Conservation (phyloP, 2,113 vertebrate genomes). For the Astatotilapia flaviijosephi region DNA sequence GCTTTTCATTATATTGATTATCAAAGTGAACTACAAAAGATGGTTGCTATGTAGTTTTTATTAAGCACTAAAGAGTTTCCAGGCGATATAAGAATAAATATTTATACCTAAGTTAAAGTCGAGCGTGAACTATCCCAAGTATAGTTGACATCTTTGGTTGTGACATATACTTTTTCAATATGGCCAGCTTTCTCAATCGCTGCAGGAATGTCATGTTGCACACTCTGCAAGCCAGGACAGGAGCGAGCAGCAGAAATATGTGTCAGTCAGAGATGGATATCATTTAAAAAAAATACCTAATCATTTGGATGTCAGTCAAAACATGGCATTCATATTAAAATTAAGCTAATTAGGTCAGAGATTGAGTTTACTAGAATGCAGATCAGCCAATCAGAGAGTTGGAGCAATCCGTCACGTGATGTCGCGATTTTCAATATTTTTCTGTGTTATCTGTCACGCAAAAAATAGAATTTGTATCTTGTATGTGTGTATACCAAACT, state of each 20-base stretch:
- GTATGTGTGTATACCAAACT: not conserved
- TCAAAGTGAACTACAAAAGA: not conserved
- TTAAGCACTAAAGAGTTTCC: not conserved
- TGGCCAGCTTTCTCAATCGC: constrained; percentile 81
- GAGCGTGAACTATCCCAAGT: not conserved
- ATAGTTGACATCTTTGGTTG: constrained; percentile 1
- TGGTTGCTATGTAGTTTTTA: not conserved
- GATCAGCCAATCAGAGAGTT: not conserved
- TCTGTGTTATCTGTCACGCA: not conserved
- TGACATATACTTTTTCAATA: constrained; percentile 77
- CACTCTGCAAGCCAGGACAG: constrained; percentile 31
- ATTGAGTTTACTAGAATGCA: not conserved
- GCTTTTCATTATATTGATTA: not conserved
- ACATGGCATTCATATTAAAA: not conserved
- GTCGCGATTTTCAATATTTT: not conserved
- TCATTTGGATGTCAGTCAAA: not conserved
- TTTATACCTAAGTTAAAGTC: not conserved
- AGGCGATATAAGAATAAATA: not conserved
- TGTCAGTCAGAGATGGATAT: not conserved
- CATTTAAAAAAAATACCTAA: not conserved
- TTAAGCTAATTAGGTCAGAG: not conserved
- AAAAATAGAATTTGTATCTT: not conserved
- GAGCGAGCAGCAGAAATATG: not conserved
- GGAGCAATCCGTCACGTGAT: not conserved
- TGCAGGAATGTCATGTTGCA: constrained; percentile 53